Base-by-base conservation (phyloP, 64 coral and sea anemone species). In the Pachyseris speciosa region DNA sequence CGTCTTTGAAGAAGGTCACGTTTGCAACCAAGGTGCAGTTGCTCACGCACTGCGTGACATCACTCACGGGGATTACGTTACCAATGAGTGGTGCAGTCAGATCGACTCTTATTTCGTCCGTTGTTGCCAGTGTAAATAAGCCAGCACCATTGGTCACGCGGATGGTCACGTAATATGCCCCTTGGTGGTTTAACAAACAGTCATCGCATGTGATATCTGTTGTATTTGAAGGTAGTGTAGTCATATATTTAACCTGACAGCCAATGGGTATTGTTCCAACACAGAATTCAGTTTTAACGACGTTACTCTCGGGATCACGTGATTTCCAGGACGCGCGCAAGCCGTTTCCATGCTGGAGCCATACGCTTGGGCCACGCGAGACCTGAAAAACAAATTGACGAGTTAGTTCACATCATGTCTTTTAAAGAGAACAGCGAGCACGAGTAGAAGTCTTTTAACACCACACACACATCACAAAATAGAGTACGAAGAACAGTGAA, bases 171-270 rank as follows among this genome's bases (percentile, higher is more conserved):
- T 85, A 93, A 22, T 95, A 95, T 73, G 72, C 90, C 61, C 59
- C 76, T 59, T 38, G 67, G 40, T 93, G 93, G 8, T 40, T 71
- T 33, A 99, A 63, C 1, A 26, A 71, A 57, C 97, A 99, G 50
- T 95, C 66, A 39, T 91, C 44, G 67, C 97, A 99, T 6, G 97
- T 87, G 19, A 95, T 67, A 4, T 64, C 22, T 17, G 53, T 84
- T 13, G 65, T 43, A 37, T 84, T 98, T 45, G 17, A 15, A 16
- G 80, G 37, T 22, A 98, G 25, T 19, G 61, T 37, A 37, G 74
- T 77, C 93, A 98, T 98, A n/a, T 50, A 65, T 86, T 91, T 80
- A 32, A 95, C 41, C 67, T 98, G 96, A 39, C 96, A 98, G 65
- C 96, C 89, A 30, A 71, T 72, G 11, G 75, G 26, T n/a, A 71